Conservation (phyloP, 2,797 vertebrate genomes). For the Anguilla anguilla region DNA sequence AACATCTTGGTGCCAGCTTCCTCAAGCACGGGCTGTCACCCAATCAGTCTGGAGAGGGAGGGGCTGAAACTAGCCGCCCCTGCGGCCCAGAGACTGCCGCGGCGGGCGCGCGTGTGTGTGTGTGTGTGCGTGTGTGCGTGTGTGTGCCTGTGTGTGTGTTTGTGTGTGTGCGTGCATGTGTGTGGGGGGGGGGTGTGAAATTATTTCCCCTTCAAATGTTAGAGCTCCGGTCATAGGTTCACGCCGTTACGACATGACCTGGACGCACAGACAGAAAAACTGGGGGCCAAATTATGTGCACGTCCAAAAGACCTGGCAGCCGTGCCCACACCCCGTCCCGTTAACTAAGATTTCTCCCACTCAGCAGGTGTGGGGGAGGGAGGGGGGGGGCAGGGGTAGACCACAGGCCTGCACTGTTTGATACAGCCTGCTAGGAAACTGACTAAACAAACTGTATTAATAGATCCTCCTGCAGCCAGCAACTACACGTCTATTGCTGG, state of each 20-base stretch:
- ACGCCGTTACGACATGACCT: not conserved
- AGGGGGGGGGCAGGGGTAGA: constrained; percentile 71
- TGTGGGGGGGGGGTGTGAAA: not conserved
- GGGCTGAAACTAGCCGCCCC: constrained; percentile 60
- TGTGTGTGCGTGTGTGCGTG: no score
- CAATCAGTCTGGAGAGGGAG: constrained; percentile 67
- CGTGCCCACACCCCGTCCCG: constrained; percentile 52
- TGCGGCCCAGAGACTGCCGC: constrained; percentile 27
- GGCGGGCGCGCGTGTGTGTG: no score
- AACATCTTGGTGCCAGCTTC: constrained; percentile 61
- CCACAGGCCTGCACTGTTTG: constrained; percentile 78
- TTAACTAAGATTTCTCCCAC: constrained; percentile 78
- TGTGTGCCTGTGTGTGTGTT: no score
- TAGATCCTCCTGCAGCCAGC: constrained; percentile 73
- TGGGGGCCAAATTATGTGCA: constrained; percentile 56
- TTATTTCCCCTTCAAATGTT: not conserved
- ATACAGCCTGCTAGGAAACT: constrained; percentile 85
- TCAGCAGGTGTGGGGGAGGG: constrained; percentile 77
- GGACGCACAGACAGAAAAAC: constrained; percentile 23
- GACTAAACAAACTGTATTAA: constrained; percentile 87
- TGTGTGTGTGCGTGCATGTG: not conserved
- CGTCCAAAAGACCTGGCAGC: constrained; percentile 55
- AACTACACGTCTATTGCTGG: constrained; percentile 74
- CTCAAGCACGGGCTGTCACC: constrained; percentile 58
- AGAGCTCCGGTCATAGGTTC: not conserved